Evolutionary conservation across 2,888 invertebrate genomes (phyloP).

Genomic region (Himalopsyche tibetana): DNA sequence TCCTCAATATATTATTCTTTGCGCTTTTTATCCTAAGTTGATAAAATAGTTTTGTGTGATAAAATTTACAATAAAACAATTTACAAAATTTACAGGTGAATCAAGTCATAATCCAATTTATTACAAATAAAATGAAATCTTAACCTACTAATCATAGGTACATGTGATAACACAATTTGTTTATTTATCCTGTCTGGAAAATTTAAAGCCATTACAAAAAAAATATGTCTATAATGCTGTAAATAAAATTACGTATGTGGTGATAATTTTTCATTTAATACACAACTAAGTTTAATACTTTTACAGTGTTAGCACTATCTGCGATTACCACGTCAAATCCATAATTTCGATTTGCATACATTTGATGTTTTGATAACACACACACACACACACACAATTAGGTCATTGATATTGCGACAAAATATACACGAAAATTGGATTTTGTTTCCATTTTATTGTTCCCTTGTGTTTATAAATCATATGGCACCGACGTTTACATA

Average conservation of each 20-base stretch:
- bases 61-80: slow-evolving; percentile 64
- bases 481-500: slow-evolving; percentile 10
- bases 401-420: slow-evolving; percentile 14
- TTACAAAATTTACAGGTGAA: slow-evolving; percentile 63
- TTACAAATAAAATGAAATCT: slow-evolving; percentile 50
- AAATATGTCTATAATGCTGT: background rate
- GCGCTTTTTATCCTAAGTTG: slow-evolving; percentile 62
- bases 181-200: slow-evolving; percentile 8
- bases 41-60: slow-evolving; percentile 63
- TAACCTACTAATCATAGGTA: slow-evolving; percentile 44
- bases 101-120: slow-evolving; percentile 48
- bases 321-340: background rate
- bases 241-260: slow-evolving; percentile 18
- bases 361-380: slow-evolving; percentile 6
- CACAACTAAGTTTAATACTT: slow-evolving; percentile 37
- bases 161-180: slow-evolving; percentile 36
- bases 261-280: slow-evolving; percentile 34
- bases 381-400: background rate
- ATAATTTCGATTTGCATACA: background rate
- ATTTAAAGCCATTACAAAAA: slow-evolving; percentile 37
- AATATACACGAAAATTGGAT: slow-evolving; percentile 2
- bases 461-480: slow-evolving; percentile 37
- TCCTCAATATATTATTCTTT: slow-evolving; percentile 65
- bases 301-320: slow-evolving; percentile 29
- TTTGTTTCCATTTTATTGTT: slow-evolving; percentile 3